Evolutionary conservation across 2,888 invertebrate genomes (phyloP).

Genomic region (Scaptomyza reducta): DNA sequence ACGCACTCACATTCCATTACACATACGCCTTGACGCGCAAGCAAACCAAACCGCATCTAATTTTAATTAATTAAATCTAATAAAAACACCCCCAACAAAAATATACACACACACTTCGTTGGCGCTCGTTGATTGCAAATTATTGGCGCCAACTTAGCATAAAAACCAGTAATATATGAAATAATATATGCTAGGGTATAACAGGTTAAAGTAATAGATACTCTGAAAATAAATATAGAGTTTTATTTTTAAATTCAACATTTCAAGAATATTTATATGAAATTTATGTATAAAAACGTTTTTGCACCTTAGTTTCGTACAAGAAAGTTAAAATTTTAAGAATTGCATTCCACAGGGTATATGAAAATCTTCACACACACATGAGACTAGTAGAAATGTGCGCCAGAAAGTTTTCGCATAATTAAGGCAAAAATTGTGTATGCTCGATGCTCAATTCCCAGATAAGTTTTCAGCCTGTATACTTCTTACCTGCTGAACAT

Average conservation of each 20-base stretch:
- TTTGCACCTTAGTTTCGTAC: not conserved
- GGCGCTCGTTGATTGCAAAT: conserved; percentile 40
- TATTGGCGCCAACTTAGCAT: conserved; percentile 44
- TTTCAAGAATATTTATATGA: not conserved
- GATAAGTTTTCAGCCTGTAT: conserved; percentile 5
- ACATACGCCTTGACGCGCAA: conserved; percentile 50
- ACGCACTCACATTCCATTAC: conserved; percentile 1
- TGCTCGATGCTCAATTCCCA: conserved; percentile 52
- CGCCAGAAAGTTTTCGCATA: conserved; percentile 69
- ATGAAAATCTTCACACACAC: not conserved
- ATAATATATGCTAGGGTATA: not conserved
- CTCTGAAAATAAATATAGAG: not conserved
- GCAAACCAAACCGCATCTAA: conserved; percentile 51
- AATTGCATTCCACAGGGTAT: conserved; percentile 19
- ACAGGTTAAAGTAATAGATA: not conserved
- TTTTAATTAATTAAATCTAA: conserved; percentile 74
- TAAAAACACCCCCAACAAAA: conserved; percentile 46
- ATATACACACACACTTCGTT: conserved; percentile 16
- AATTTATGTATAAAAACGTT: not conserved
- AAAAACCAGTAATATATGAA: conserved; percentile 20
- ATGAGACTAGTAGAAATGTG: conserved; percentile 34
- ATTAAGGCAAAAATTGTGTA: conserved; percentile 72
- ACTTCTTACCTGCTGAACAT: conserved; percentile 57
- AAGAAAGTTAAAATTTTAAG: not conserved
- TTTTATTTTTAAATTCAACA: not conserved